Percentiles rank a stretch among this genome's conserved stretches.
Conservation (phyloP, 1,140 invertebrate genomes). For the Carcinoscorpius rotundicauda region DNA sequence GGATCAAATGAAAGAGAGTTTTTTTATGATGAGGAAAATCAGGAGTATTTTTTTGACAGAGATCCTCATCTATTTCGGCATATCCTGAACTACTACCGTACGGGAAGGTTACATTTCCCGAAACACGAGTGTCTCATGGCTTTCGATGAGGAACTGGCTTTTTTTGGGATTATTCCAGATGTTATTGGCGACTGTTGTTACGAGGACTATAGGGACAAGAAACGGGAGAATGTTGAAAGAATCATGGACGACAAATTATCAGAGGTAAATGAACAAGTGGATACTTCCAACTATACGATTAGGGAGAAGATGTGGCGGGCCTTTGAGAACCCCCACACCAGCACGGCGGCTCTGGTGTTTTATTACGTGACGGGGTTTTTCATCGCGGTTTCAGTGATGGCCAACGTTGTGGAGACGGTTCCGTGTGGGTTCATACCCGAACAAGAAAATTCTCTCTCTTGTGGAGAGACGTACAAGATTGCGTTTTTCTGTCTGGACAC, state of each 20-base stretch:
- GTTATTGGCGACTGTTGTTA: conserved; percentile 98
- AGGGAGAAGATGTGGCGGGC: conserved; percentile 98
- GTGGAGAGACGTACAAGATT: conserved; percentile 93
- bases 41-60: conserved; percentile 98
- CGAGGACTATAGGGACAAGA: conserved; percentile 96
- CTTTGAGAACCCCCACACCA: conserved; percentile 98
- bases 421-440: conserved; percentile 54
- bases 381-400: conserved; percentile 97
- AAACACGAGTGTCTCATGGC: conserved; percentile 98
- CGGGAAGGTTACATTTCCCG: conserved; percentile 96
- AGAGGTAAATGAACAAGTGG: conserved; percentile 73
- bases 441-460: conserved; percentile 73
- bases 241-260: conserved; percentile 97
- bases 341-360: conserved; percentile 94
- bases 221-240: conserved; percentile 94
- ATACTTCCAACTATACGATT: conserved; percentile 55
- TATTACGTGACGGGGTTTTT: conserved; percentile 99
- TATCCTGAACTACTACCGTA: conserved; percentile 97
- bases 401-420: conserved; percentile 97
- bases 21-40: conserved; percentile 96
- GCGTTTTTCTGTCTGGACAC: conserved; percentile 99
- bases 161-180: conserved; percentile 99
- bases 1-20: conserved; percentile 98
- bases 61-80: conserved; percentile 98
- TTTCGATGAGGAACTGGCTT: conserved; percentile 97